phyloP scores from a whole-genome alignment of 2,888 invertebrate species.

The Scaeva pyrastri region DNA sequence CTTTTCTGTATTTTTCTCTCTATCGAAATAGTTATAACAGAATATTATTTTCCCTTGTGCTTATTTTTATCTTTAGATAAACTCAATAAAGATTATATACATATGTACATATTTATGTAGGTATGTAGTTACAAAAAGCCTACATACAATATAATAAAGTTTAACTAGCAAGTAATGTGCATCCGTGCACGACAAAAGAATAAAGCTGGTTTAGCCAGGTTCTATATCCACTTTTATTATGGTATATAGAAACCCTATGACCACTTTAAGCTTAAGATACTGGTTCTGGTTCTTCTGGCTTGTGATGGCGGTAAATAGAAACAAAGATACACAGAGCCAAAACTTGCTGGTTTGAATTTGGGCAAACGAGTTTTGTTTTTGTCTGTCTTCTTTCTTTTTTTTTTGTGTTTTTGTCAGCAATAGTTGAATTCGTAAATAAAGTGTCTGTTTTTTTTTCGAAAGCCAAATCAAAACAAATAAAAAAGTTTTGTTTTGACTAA shows the following conservation, averaged over 20 bases:
- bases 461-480: slow-evolving; percentile 21
- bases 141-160: neutral
- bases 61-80: slow-evolving; percentile 43
- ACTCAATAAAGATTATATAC: neutral
- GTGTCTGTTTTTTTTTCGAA: slow-evolving; percentile 25
- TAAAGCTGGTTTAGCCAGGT: slow-evolving; percentile 36
- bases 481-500: slow-evolving; percentile 21
- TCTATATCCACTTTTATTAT: neutral
- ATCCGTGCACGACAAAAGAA: slow-evolving; percentile 27
- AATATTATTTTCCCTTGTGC: slow-evolving; percentile 33
- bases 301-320: neutral
- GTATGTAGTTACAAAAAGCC: neutral
- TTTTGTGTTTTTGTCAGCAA: slow-evolving; percentile 17
- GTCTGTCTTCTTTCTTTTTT: slow-evolving; percentile 27
- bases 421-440: slow-evolving; percentile 18
- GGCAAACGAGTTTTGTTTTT: slow-evolving; percentile 54
- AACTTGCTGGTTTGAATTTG: slow-evolving; percentile 50
- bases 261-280: slow-evolving; percentile 32
- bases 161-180: slow-evolving; percentile 39
- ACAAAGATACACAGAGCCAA: neutral
- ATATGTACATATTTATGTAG: too few species aligned
- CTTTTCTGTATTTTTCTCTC: slow-evolving; percentile 9
- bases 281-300: slow-evolving; percentile 37
- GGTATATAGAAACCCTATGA: slow-evolving; percentile 14
- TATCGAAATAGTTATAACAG: slow-evolving; percentile 6